These are phyloP conservation scores for Tragelaphus strepsiceros DNA, from an alignment of 2,113 vertebrate species.

Conservation along the genomic window DNA sequence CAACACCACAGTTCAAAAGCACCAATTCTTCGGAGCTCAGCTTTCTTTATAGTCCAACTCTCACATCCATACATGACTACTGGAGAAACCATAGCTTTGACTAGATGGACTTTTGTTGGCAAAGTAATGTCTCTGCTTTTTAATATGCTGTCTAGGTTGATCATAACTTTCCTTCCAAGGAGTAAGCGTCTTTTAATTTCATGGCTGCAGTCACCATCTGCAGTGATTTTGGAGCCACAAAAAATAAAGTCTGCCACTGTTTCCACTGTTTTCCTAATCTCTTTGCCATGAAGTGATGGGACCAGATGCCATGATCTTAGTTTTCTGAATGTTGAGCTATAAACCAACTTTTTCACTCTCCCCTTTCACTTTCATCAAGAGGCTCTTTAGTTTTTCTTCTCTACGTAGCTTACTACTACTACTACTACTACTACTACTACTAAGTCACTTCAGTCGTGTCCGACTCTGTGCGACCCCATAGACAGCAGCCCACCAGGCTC, in stretches of 20 bases:
- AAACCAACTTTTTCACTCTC: not conserved
- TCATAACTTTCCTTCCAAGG: not conserved
- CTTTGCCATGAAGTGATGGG: not conserved
- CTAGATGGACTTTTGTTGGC: rapidly evolving
- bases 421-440: too few relatives aligned
- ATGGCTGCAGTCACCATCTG: not conserved
- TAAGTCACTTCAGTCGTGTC: too few relatives aligned
- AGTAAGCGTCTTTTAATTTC: not conserved
- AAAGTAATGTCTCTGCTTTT: not conserved
- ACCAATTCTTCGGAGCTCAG: rapidly evolving
- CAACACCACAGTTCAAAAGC: not conserved
- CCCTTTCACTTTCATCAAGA: not conserved
- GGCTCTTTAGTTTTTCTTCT: not conserved
- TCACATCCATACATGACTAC: not conserved
- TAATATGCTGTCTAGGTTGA: not conserved
- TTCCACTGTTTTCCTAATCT: not conserved
- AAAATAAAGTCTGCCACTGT: not conserved
- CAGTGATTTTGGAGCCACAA: not conserved
- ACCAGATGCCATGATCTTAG: not conserved
- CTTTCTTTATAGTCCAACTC: not conserved
- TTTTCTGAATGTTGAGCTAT: not conserved
- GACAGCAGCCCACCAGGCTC: too few relatives aligned
- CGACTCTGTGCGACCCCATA: too few relatives aligned
- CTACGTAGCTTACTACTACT: not conserved
- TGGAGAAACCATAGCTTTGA: not conserved